Conservation (phyloP, 1,140 invertebrate species). For the Zelostemma sp. region DNA sequence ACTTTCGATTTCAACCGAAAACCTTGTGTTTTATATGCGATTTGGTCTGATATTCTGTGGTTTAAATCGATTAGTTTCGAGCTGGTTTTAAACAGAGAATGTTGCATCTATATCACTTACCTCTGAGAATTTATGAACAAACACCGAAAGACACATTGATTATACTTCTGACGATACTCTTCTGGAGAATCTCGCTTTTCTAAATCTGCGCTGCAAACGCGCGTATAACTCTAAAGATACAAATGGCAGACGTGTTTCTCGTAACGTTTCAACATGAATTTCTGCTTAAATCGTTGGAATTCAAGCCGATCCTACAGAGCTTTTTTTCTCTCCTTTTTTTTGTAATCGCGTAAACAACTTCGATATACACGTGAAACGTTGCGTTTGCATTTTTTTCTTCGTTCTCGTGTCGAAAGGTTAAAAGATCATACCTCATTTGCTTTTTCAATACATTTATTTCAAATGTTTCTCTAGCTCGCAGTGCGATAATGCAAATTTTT, state of each 20-base stretch:
- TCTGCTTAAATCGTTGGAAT: constrained; percentile 27
- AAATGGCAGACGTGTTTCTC: constrained; percentile 41
- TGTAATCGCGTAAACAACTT: neutral
- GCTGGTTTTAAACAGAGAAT: constrained; percentile 46
- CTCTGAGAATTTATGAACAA: constrained; percentile 53
- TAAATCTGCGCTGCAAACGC: constrained; percentile 48
- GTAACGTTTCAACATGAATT: constrained; percentile 35
- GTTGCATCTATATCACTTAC: constrained; percentile 51
- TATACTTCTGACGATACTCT: constrained; percentile 55
- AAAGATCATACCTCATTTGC: too few species aligned
- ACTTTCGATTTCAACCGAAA: too few species aligned
- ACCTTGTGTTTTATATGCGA: too few species aligned
- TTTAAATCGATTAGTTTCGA: constrained; percentile 43
- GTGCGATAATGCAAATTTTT: too few species aligned
- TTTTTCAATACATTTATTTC: too few species aligned
- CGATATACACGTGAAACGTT: neutral
- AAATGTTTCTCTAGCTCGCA: too few species aligned
- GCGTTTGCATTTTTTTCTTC: neutral
- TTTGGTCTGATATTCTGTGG: constrained; percentile 20
- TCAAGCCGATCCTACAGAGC: too few species aligned
- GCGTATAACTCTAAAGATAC: constrained; percentile 38
- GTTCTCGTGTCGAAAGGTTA: too few species aligned
- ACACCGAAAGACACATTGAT: constrained; percentile 55
- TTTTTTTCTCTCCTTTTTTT: neutral
- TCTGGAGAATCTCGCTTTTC: constrained; percentile 52